Conservation (phyloP, 2,113 vertebrate genomes). For the Coptodon bakossiorum region DNA sequence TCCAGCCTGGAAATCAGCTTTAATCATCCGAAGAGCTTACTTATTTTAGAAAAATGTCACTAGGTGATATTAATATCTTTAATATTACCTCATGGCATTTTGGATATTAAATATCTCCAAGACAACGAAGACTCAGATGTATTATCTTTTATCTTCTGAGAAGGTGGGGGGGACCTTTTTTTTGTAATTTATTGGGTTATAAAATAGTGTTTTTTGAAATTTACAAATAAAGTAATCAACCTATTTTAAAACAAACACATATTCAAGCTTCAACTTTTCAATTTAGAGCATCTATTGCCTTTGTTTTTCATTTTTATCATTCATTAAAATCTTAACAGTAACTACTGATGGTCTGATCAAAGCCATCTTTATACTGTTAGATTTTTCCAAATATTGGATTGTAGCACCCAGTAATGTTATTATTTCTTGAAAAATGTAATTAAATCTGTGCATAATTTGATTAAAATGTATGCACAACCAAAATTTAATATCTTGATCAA, state of each 20-base stretch:
- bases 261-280: background rate
- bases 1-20: background rate
- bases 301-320: background rate
- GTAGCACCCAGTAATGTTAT: background rate
- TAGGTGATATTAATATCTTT: constrained; percentile 13
- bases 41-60: background rate
- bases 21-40: background rate
- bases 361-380: background rate
- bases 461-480: background rate
- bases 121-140: background rate
- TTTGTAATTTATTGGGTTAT: background rate
- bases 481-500: background rate
- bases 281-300: background rate
- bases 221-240: background rate
- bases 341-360: background rate
- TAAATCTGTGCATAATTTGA: background rate
- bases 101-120: background rate
- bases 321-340: background rate
- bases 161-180: rapidly evolving
- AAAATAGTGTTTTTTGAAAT: background rate
- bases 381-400: background rate
- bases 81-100: background rate
- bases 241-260: background rate
- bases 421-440: background rate
- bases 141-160: background rate